phyloP scores from a whole-genome alignment of 2,888 invertebrate genomes.

The Papilio demoleus region DNA sequence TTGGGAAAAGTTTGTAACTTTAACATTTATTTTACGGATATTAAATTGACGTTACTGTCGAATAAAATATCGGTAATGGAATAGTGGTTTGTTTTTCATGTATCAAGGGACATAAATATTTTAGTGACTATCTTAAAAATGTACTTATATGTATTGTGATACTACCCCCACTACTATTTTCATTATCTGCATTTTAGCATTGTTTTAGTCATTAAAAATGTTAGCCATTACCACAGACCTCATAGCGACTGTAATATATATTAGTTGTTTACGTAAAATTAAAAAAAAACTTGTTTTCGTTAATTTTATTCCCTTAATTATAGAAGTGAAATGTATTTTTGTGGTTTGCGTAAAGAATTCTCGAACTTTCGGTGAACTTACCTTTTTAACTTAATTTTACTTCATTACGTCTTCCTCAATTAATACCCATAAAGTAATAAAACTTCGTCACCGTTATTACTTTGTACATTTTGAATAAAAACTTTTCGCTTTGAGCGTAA shows the following conservation, averaged over 20 bases:
- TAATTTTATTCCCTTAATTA: background rate
- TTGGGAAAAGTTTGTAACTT: constrained; percentile 1
- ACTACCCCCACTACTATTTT: no score
- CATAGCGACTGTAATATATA: no score
- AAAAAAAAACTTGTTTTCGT: background rate
- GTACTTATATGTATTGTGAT: no score
- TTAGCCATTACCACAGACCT: no score
- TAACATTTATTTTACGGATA: background rate
- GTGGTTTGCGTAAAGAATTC: background rate
- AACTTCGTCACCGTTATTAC: background rate
- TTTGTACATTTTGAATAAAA: constrained; percentile 13
- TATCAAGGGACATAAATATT: background rate
- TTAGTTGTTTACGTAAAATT: no score
- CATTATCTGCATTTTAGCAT: no score
- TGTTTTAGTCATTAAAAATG: no score
- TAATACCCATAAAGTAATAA: background rate
- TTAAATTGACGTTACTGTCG: background rate
- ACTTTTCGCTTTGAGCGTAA: constrained; percentile 7
- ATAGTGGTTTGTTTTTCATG: background rate
- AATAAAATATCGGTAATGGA: background rate
- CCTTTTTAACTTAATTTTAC: background rate
- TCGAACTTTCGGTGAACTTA: background rate
- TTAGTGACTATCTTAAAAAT: no score
- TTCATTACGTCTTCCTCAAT: constrained; percentile 1
- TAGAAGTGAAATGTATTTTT: background rate